These are phyloP conservation scores for Macrostomum cliftonense DNA, from an alignment of 2,888 invertebrate species.

Conservation along the genomic window DNA sequence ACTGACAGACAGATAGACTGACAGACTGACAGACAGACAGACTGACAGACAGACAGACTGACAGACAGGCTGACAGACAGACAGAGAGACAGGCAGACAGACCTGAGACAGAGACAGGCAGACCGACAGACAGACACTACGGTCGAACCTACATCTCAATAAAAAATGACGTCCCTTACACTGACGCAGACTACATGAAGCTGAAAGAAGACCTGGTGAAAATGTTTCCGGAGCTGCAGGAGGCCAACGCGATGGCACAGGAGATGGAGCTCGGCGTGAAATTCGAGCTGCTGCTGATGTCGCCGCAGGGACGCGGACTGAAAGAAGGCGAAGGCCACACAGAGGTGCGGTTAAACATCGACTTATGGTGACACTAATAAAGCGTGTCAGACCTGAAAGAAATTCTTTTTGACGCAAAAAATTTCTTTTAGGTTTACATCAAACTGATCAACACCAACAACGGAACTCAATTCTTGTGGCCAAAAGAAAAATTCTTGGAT, in stretches of 20 bases:
- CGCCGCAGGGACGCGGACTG: slow-evolving; percentile 26
- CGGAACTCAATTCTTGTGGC: slow-evolving; percentile 26
- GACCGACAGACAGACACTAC: no score
- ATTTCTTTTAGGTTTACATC: slow-evolving; percentile 22
- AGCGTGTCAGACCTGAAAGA: neutral
- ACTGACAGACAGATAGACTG: no score
- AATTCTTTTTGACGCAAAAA: neutral
- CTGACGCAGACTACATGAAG: slow-evolving; percentile 28
- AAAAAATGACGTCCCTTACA: no score
- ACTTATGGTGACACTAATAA: no score
- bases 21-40: no score
- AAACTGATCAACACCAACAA: slow-evolving; percentile 22
- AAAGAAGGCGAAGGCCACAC: slow-evolving; percentile 18
- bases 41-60: no score
- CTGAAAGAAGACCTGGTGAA: slow-evolving; percentile 29
- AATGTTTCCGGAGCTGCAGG: slow-evolving; percentile 26
- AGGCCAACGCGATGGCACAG: slow-evolving; percentile 31
- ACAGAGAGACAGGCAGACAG: no score
- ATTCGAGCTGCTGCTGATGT: slow-evolving; percentile 27
- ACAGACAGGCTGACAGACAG: no score
- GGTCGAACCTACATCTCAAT: no score
- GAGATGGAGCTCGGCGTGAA: slow-evolving; percentile 27
- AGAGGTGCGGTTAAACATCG: no score
- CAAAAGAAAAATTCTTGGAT: slow-evolving; percentile 28
- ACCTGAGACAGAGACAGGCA: no score